A percentile compares a stretch with the other conserved stretches of the same genome.
Conservation (phyloP, 1,140 invertebrate species). For the Paraescarpia echinospica region DNA sequence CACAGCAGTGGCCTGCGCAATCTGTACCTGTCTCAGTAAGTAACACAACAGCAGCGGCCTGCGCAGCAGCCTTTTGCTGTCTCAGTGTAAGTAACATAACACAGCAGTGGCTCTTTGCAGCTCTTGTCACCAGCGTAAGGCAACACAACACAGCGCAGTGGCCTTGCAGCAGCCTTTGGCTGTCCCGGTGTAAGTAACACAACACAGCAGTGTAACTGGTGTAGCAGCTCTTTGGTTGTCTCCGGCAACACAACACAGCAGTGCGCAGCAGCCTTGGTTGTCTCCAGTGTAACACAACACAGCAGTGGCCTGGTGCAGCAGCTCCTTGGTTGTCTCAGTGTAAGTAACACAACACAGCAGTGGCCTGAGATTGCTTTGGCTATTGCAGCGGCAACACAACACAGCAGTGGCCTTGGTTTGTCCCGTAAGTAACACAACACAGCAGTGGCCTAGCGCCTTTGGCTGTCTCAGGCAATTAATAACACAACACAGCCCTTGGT, state of each 20-base stretch:
- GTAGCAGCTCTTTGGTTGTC: conserved; percentile 74
- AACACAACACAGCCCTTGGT: conserved; percentile 91
- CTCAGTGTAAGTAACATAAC: conserved; percentile 63
- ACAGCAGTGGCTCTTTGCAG: conserved; percentile 88
- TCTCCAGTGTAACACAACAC: conserved; percentile 60
- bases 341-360: conserved; percentile 71
- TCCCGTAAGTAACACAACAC: conserved; percentile 77
- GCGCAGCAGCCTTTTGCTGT: conserved; percentile 80
- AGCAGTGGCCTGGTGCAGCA: conserved; percentile 93
- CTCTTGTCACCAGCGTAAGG: conserved; percentile 71
- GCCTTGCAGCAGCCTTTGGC: conserved; percentile 81
- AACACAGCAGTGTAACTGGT: conserved; percentile 84
- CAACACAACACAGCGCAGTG: conserved; percentile 76
- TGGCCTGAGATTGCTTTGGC: conserved; percentile 89
- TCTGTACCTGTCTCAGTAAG: conserved; percentile 89
- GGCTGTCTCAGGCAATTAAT: too few species aligned
- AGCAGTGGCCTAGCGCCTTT: conserved; percentile 92
- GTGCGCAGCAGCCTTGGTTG: conserved; percentile 79
- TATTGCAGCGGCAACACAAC: conserved; percentile 67
- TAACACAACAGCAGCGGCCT: conserved; percentile 83
- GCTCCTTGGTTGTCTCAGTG: conserved; percentile 65
- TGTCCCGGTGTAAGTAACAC: conserved; percentile 64
- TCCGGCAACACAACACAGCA: conserved; percentile 70
- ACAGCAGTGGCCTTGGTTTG: conserved; percentile 82
- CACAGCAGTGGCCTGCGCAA: conserved; percentile 94